Percentiles rank a stretch among this genome's conserved stretches.
These are phyloP conservation scores for Erythrolamprus reginae DNA, from an alignment of 2,113 vertebrate species.

Conservation along the genomic window DNA sequence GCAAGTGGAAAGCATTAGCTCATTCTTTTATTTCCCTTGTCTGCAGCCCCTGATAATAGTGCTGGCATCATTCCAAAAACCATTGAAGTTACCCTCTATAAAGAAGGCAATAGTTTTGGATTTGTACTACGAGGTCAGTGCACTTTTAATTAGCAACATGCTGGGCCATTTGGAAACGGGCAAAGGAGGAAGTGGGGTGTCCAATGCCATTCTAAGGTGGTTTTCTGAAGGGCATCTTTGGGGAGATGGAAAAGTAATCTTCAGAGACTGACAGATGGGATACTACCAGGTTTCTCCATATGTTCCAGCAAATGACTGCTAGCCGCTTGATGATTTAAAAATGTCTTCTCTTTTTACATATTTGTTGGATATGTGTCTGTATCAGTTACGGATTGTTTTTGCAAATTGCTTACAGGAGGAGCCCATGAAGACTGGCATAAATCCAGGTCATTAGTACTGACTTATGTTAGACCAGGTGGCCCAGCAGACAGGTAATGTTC, in stretches of 20 bases:
- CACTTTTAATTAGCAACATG: background rate
- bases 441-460: constrained; percentile 87
- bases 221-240: background rate
- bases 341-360: background rate
- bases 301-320: constrained; percentile 25
- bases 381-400: background rate
- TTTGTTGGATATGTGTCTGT: constrained; percentile 5
- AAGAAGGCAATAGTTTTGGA: constrained; percentile 95
- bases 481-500: constrained; percentile 89
- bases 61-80: constrained; percentile 86
- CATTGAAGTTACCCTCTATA: constrained; percentile 88
- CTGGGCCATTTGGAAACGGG: background rate
- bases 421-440: constrained; percentile 94
- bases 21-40: constrained; percentile 10
- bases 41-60: constrained; percentile 80
- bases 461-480: constrained; percentile 86
- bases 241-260: constrained; percentile 7
- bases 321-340: constrained; percentile 25
- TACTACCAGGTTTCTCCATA: background rate
- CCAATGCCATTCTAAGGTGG: background rate
- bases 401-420: constrained; percentile 75
- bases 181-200: background rate
- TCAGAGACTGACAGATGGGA: background rate
- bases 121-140: constrained; percentile 93
- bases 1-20: constrained; percentile 20